Percentiles rank a stretch among this genome's conserved stretches.
phyloP scores from a whole-genome alignment of 92 coral and sea anemone genomes.

The Porites rus region DNA sequence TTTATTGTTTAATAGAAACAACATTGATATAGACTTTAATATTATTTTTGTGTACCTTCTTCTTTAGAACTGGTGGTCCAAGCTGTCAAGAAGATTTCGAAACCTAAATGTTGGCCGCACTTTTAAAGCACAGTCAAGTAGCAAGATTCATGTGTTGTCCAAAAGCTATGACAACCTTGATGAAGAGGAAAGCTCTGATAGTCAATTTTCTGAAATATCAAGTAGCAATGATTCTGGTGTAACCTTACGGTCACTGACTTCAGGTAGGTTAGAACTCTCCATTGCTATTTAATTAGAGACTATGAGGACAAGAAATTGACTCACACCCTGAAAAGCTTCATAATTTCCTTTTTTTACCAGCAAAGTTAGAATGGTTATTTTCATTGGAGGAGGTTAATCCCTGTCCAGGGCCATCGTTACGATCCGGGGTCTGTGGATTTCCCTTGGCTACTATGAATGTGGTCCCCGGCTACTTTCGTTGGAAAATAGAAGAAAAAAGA shows the following conservation, averaged over 20 bases:
- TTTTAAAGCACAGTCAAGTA: slow-evolving; percentile 12
- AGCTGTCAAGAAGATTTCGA: slow-evolving; percentile 77
- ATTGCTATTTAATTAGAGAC: no score
- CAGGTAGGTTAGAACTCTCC: slow-evolving; percentile 6
- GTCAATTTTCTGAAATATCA: background rate
- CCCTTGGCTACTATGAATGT: no score
- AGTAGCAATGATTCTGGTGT: slow-evolving; percentile 12
- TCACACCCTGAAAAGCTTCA: no score
- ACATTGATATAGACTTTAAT: background rate
- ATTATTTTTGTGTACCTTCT: background rate
- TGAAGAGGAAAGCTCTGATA: background rate
- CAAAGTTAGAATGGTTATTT: no score
- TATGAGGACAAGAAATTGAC: no score
- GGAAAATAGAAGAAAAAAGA: no score
- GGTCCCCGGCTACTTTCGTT: no score
- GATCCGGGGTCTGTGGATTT: no score
- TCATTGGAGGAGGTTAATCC: no score
- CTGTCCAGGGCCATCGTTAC: no score
- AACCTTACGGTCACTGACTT: slow-evolving; percentile 29
- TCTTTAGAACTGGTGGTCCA: slow-evolving; percentile 81
- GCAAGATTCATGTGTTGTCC: slow-evolving; percentile 28
- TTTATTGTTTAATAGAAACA: background rate
- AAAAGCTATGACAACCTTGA: slow-evolving; percentile 35
- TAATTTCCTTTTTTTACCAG: no score
- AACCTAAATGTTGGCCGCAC: slow-evolving; percentile 68